Conservation (phyloP, 1,140 invertebrate genomes). For the Anastrepha obliqua region DNA sequence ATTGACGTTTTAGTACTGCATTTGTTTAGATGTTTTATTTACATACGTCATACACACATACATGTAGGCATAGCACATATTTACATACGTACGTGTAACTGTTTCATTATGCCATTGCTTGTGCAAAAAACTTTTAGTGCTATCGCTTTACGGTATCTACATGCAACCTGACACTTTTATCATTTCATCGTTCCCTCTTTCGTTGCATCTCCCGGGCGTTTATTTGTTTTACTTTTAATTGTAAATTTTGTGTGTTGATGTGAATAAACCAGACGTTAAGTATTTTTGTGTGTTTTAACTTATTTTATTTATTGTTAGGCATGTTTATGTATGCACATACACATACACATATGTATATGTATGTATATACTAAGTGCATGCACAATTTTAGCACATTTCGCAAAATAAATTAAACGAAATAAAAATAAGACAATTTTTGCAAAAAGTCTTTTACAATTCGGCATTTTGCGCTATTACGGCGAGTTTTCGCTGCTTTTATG, state of each 20-base stretch:
- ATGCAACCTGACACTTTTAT: conserved; percentile 1
- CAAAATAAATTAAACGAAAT: not conserved
- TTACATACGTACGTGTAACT: not conserved
- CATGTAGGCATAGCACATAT: not conserved
- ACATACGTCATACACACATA: not conserved
- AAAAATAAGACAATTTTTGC: not conserved
- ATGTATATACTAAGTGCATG: not conserved
- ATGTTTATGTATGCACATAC: not conserved
- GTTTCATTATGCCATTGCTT: not conserved
- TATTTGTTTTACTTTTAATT: not conserved
- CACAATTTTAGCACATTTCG: not conserved
- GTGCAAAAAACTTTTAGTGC: conserved; percentile 35
- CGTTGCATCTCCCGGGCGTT: not conserved
- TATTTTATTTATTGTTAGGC: conserved; percentile 20
- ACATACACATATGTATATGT: too few species aligned
- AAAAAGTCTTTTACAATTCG: not conserved
- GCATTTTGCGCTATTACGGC: not conserved
- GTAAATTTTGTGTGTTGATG: not conserved
- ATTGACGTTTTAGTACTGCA: not conserved
- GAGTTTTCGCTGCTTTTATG: not conserved
- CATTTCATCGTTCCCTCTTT: conserved; percentile 34
- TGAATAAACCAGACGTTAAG: conserved; percentile 33
- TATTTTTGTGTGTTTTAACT: conserved; percentile 50
- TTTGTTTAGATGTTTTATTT: not conserved
- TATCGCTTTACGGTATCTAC: conserved; percentile 17